phyloP scores from a whole-genome alignment of 2,113 vertebrate species.

The Jacana jacana region DNA sequence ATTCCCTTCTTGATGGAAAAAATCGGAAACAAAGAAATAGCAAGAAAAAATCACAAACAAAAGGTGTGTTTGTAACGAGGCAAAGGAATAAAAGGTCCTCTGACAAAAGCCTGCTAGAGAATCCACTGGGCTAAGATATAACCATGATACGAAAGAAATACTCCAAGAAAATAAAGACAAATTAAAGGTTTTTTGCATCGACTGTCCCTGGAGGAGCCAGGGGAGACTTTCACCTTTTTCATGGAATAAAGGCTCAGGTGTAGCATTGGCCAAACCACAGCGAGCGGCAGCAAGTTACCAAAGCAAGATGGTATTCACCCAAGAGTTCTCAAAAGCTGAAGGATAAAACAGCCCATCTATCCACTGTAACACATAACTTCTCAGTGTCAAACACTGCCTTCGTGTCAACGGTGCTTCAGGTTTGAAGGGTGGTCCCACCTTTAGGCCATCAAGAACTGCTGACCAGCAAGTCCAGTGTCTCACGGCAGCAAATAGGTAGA shows the following conservation, averaged over 20 bases:
- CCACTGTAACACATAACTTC: accelerated
- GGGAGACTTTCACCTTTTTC: background rate
- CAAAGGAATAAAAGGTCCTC: background rate
- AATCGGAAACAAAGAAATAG: background rate
- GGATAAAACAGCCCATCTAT: background rate
- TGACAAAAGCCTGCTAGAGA: background rate
- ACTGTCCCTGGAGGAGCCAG: background rate
- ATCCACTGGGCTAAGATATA: background rate
- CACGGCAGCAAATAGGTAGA: background rate
- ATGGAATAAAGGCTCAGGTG: background rate
- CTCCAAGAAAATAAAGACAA: background rate
- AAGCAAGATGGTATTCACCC: background rate
- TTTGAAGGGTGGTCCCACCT: background rate
- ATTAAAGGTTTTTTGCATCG: background rate
- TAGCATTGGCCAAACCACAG: background rate
- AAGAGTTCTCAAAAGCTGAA: background rate
- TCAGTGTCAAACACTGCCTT: background rate
- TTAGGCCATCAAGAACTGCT: background rate
- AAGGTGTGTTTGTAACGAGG: background rate
- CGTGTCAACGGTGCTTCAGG: background rate
- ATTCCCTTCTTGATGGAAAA: too few species aligned
- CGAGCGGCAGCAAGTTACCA: background rate
- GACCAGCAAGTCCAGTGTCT: background rate
- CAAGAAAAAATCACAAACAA: background rate
- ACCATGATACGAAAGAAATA: background rate